Percentiles rank a stretch among this genome's conserved stretches.
phyloP scores from a whole-genome alignment of 2,797 vertebrate genomes.

The Artibeus lituratus region DNA sequence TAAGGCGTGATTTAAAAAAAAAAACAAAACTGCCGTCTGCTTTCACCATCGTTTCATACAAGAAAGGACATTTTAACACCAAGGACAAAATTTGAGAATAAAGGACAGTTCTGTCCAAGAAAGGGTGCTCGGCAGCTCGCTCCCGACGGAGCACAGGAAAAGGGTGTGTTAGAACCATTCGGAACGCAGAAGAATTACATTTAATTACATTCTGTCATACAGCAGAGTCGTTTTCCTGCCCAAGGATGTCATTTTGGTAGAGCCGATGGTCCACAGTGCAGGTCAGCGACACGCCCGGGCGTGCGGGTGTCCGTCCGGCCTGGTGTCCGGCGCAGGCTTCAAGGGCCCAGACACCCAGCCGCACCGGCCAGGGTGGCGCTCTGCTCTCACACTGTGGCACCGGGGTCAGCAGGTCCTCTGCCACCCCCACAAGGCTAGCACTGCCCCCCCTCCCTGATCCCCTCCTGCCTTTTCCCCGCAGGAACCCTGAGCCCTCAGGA shows the following conservation, averaged over 20 bases:
- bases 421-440: neutral
- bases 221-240: slow-evolving; percentile 44
- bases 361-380: neutral
- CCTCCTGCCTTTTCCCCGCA: neutral
- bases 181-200: slow-evolving; percentile 20
- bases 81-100: slow-evolving; percentile 68
- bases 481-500: neutral
- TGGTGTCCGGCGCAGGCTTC: neutral
- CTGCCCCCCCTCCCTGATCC: neutral
- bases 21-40: slow-evolving; percentile 40
- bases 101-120: slow-evolving; percentile 66
- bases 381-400: neutral
- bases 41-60: slow-evolving; percentile 24
- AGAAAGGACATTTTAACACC: slow-evolving; percentile 68
- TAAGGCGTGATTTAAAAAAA: slow-evolving; percentile 23
- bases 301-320: neutral
- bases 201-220: neutral
- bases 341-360: neutral
- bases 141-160: slow-evolving; percentile 6
- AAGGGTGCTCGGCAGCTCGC: slow-evolving; percentile 64
- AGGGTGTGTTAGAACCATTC: slow-evolving; percentile 30
- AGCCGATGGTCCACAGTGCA: neutral
- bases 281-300: neutral
- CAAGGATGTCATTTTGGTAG: neutral
- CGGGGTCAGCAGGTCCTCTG: neutral